Conservation (phyloP, 2,888 invertebrate species). For the Boloria euphrosyne region DNA sequence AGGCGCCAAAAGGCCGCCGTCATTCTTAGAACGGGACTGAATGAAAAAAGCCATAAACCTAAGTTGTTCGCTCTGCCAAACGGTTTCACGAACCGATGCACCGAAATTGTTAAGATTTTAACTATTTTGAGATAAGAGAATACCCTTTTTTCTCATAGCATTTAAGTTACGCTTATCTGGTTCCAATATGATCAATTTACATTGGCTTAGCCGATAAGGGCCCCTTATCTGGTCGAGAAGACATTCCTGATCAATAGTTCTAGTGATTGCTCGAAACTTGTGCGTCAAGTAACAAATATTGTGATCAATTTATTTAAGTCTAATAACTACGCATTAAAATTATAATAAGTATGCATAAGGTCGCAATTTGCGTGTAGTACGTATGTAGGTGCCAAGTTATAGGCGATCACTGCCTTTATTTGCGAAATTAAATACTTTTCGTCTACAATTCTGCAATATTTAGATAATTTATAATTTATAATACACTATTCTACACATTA, state of each 20-base stretch:
- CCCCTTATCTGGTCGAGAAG: slow-evolving; percentile 32
- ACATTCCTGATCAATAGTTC: slow-evolving; percentile 29
- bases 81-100: slow-evolving; percentile 76
- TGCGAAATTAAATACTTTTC: no score
- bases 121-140: slow-evolving; percentile 62
- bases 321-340: no score
- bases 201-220: slow-evolving; percentile 41
- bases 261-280: background rate
- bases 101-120: slow-evolving; percentile 63
- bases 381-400: no score
- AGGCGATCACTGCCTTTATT: no score
- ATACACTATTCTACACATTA: no score
- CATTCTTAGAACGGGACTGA: slow-evolving; percentile 71
- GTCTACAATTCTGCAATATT: no score
- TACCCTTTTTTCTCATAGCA: slow-evolving; percentile 42
- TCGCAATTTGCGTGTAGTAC: no score
- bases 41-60: slow-evolving; percentile 73
- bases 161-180: slow-evolving; percentile 45
- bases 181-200: slow-evolving; percentile 41
- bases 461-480: no score
- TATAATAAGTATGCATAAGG: no score
- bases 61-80: slow-evolving; percentile 63
- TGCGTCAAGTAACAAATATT: background rate
- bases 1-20: slow-evolving; percentile 77
- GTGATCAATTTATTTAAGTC: background rate